A percentile compares a stretch with the other conserved stretches of the same genome.
Conservation (phyloP, 1,140 invertebrate species). For the Brachionus plicatilis region DNA sequence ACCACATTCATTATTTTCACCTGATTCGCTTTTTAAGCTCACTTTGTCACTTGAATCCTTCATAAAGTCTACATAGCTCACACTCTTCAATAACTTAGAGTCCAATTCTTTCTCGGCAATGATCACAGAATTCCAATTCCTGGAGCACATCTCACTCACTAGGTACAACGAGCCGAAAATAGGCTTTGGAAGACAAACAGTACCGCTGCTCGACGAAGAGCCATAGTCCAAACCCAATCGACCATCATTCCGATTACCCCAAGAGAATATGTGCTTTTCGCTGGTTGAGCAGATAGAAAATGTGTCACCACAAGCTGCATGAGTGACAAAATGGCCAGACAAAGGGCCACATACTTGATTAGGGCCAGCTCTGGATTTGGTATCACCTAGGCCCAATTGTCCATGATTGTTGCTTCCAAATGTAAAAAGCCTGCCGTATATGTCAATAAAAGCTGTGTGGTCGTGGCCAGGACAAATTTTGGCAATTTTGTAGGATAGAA, state of each 20-base stretch:
- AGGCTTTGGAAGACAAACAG: constrained; percentile 46
- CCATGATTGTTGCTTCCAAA: constrained; percentile 66
- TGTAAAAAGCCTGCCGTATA: constrained; percentile 63
- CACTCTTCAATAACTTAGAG: neutral
- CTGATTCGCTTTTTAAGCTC: neutral
- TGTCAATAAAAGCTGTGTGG: constrained; percentile 62
- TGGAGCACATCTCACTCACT: constrained; percentile 47
- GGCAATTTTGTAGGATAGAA: constrained; percentile 53
- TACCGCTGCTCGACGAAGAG: constrained; percentile 42
- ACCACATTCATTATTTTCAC: neutral
- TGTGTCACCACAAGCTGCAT: constrained; percentile 62
- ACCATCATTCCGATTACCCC: constrained; percentile 53
- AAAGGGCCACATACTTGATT: constrained; percentile 59
- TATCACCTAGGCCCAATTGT: constrained; percentile 61
- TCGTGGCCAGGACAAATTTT: constrained; percentile 60
- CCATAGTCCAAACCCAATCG: constrained; percentile 47
- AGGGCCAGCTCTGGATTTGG: constrained; percentile 55
- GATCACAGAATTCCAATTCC: constrained; percentile 52
- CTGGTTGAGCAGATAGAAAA: constrained; percentile 64
- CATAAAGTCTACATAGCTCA: neutral
- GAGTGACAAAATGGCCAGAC: constrained; percentile 50
- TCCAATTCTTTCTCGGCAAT: constrained; percentile 46
- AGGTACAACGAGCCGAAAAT: constrained; percentile 55
- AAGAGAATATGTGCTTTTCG: constrained; percentile 54
- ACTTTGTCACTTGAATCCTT: neutral